Percentiles rank a stretch among this genome's conserved stretches.
Conservation (phyloP, 2,888 invertebrate genomes). For the Pterostichus madidus region DNA sequence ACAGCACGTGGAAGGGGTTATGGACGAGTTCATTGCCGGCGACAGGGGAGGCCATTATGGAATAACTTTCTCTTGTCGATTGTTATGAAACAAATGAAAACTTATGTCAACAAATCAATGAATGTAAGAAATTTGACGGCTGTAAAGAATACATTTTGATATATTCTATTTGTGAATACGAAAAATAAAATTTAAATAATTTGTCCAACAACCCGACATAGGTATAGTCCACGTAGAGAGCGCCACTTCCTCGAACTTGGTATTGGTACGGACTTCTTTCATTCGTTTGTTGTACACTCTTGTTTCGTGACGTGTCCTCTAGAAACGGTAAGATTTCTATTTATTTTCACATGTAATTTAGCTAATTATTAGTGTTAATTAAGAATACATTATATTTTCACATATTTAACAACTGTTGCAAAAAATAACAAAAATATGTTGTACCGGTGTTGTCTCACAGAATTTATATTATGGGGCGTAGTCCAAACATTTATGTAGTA, state of each 20-base stretch:
- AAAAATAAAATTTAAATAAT: conserved; percentile 72
- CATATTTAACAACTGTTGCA: conserved; percentile 23
- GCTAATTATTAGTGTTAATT: conserved; percentile 43
- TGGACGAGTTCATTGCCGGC: conserved; percentile 75
- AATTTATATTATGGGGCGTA: conserved; percentile 53
- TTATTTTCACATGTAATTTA: conserved; percentile 58
- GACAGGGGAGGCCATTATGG: conserved; percentile 72
- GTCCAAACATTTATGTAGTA: conserved; percentile 58
- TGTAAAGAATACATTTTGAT: conserved; percentile 18
- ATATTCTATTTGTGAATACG: neutral
- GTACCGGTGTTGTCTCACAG: conserved; percentile 26
- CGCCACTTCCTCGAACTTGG: conserved; percentile 73
- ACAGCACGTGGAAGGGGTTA: conserved; percentile 79
- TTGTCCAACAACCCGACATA: conserved; percentile 70
- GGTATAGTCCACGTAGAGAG: conserved; percentile 70
- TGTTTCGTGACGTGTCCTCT: conserved; percentile 75
- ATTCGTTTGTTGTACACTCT: conserved; percentile 75
- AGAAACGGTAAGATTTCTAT: conserved; percentile 74
- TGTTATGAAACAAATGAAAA: conserved; percentile 64
- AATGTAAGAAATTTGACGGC: conserved; percentile 39
- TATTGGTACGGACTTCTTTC: conserved; percentile 74
- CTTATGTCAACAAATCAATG: conserved; percentile 63
- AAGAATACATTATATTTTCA: conserved; percentile 28
- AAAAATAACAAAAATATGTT: conserved; percentile 23
- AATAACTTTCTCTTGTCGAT: conserved; percentile 55